These are phyloP conservation scores for Crossocerus cetratus DNA, from an alignment of 2,888 invertebrate species.

Conservation along the genomic window DNA sequence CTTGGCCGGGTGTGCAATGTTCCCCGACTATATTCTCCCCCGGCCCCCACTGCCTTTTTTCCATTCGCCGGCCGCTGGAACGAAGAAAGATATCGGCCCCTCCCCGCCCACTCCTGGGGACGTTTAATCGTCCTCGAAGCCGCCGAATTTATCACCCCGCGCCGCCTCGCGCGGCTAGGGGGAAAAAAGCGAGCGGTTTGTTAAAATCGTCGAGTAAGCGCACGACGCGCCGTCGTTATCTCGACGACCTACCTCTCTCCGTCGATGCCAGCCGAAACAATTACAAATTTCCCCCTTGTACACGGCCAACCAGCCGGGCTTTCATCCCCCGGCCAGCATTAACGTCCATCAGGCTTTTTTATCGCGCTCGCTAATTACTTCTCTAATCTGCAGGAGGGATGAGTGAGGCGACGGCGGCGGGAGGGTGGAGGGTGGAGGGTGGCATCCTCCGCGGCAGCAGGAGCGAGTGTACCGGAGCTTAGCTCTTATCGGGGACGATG, in stretches of 20 bases:
- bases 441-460: too few relatives aligned
- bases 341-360: constrained; percentile 3
- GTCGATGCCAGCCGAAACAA: constrained; percentile 13
- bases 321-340: background rate
- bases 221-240: constrained; percentile 12
- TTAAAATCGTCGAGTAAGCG: constrained; percentile 41
- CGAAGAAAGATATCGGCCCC: constrained; percentile 41
- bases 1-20: constrained; percentile 30
- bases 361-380: constrained; percentile 15
- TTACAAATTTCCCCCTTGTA: background rate
- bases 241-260: background rate
- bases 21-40: constrained; percentile 49
- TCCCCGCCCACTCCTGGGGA: constrained; percentile 22
- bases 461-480: too few relatives aligned
- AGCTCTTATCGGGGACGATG: background rate
- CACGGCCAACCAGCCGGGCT: background rate
- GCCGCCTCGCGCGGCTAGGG: too few relatives aligned
- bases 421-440: too few relatives aligned
- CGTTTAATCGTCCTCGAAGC: constrained; percentile 53
- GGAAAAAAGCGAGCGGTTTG: constrained; percentile 28
- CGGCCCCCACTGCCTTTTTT: constrained; percentile 58
- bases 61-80: constrained; percentile 18
- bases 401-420: too few relatives aligned
- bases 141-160: constrained; percentile 48
- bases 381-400: constrained; percentile 9